Percentiles rank a stretch among this genome's conserved stretches.
phyloP scores from a whole-genome alignment of 2,888 invertebrate species.

The Campaea margaritaria region DNA sequence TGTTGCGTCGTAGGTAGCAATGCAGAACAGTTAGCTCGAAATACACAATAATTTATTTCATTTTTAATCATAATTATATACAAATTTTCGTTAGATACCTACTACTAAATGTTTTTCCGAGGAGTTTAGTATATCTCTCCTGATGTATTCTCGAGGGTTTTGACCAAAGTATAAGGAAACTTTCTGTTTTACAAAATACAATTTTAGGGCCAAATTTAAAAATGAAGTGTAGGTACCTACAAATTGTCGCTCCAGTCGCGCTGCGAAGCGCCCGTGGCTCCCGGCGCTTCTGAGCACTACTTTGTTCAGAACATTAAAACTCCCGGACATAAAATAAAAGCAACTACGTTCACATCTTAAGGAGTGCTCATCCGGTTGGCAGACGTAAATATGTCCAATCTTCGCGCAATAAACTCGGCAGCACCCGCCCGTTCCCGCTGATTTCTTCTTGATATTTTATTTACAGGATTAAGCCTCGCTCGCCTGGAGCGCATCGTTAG shows the following conservation, averaged over 20 bases:
- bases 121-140: not conserved
- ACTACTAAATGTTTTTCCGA: no score
- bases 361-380: constrained; percentile 39
- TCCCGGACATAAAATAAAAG: constrained; percentile 39
- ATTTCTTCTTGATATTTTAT: constrained; percentile 82
- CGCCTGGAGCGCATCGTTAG: constrained; percentile 60
- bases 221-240: constrained; percentile 10
- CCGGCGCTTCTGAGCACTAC: constrained; percentile 13
- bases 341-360: constrained; percentile 33
- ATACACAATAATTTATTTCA: no score
- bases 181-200: constrained; percentile 13
- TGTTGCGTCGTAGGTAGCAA: no score
- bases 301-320: constrained; percentile 40
- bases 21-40: no score
- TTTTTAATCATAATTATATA: no score
- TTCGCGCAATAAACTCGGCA: constrained; percentile 62
- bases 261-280: constrained; percentile 5
- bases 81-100: no score
- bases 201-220: constrained; percentile 23
- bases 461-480: constrained; percentile 69
- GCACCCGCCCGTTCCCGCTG: constrained; percentile 59
- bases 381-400: constrained; percentile 61
- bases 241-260: constrained; percentile 11
- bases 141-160: not conserved
- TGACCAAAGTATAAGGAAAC: constrained; percentile 14